These are phyloP conservation scores for Pseudolycoriella hygida DNA, from an alignment of 2,888 invertebrate genomes.

Conservation along the genomic window DNA sequence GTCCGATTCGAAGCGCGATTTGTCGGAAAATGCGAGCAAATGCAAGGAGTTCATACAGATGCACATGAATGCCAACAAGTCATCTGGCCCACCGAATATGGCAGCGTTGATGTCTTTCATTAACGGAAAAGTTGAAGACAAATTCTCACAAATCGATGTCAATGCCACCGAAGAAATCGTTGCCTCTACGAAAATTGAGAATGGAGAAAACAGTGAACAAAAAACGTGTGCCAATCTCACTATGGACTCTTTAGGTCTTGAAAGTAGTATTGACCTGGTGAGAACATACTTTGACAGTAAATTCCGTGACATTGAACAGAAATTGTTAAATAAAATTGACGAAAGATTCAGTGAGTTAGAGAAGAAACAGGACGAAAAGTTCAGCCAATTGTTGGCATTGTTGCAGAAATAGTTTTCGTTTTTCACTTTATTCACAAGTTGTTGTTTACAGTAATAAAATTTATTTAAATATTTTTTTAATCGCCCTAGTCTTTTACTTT, in stretches of 20 bases:
- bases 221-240: neutral
- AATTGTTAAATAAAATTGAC: conserved; percentile 2
- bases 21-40: conserved; percentile 17
- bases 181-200: neutral
- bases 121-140: neutral
- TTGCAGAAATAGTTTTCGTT: conserved; percentile 12
- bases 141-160: neutral
- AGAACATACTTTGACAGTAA: neutral
- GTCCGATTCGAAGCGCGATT: conserved; percentile 10
- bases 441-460: too few species aligned
- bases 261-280: neutral
- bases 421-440: too few species aligned
- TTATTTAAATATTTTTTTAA: too few species aligned
- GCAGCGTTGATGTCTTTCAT: neutral
- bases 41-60: conserved; percentile 16
- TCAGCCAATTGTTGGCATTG: conserved; percentile 19
- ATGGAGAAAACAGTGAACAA: neutral
- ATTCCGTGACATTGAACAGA: neutral
- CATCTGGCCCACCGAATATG: neutral
- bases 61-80: conserved; percentile 3
- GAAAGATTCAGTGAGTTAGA: conserved; percentile 17
- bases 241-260: neutral
- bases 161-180: neutral
- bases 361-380: conserved; percentile 17
- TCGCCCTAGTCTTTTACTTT: too few species aligned